phyloP scores from a whole-genome alignment of 1,140 invertebrate species.

The Drosophila eugracilis region DNA sequence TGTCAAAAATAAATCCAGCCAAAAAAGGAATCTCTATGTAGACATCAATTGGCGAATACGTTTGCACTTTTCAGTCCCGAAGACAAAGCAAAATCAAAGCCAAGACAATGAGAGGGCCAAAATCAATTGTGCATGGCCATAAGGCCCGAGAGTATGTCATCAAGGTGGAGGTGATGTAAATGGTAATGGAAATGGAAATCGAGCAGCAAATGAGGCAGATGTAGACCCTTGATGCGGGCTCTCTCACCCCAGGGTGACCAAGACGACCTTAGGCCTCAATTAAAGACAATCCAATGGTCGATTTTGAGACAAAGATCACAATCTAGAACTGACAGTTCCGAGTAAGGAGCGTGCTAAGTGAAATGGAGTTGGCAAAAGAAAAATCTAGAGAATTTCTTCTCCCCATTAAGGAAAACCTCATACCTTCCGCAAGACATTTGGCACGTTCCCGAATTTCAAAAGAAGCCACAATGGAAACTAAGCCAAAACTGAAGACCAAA shows the following conservation, averaged over 20 bases:
- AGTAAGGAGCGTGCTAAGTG: slow-evolving; percentile 32
- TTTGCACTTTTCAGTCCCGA: slow-evolving; percentile 35
- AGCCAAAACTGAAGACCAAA: slow-evolving; percentile 7
- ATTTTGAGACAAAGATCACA: slow-evolving; percentile 53
- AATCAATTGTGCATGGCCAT: slow-evolving; percentile 71
- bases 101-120: slow-evolving; percentile 23
- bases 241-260: slow-evolving; percentile 6
- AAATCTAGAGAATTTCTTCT: slow-evolving; percentile 13
- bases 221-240: slow-evolving; percentile 56
- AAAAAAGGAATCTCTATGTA: slow-evolving; percentile 45
- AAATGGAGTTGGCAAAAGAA: slow-evolving; percentile 22
- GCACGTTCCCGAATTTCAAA: slow-evolving; percentile 50
- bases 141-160: slow-evolving; percentile 57
- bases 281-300: slow-evolving; percentile 49
- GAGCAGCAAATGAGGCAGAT: slow-evolving; percentile 65
- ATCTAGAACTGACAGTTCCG: slow-evolving; percentile 42
- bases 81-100: slow-evolving; percentile 36
- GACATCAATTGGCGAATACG: slow-evolving; percentile 67
- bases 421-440: slow-evolving; percentile 34
- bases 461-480: slow-evolving; percentile 35
- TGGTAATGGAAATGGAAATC: slow-evolving; percentile 35
- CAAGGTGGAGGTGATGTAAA: slow-evolving; percentile 30
- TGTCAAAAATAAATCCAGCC: slow-evolving; percentile 33
- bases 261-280: slow-evolving; percentile 36
- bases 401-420: slow-evolving; percentile 6